These are phyloP conservation scores for Pterobdella sp. DNA, from an alignment of 2,888 invertebrate genomes.

Conservation along the genomic window DNA sequence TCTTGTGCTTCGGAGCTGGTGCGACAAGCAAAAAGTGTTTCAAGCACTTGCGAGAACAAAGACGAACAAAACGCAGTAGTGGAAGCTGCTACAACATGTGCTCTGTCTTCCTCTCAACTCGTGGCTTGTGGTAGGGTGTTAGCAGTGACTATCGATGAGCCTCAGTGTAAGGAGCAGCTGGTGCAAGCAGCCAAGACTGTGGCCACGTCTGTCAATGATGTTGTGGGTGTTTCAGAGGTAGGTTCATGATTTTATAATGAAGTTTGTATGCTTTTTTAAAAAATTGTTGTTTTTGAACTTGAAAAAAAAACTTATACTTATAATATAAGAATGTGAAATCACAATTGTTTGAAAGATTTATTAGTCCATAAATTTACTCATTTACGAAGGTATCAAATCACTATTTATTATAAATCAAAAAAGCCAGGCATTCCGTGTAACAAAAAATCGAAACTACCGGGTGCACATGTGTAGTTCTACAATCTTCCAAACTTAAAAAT, in stretches of 20 bases:
- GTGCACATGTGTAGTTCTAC: neutral
- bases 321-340: neutral
- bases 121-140: constrained; percentile 86
- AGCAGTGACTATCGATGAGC: constrained; percentile 57
- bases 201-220: constrained; percentile 77
- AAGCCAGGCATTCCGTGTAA: too few relatives aligned
- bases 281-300: neutral
- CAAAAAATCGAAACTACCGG: neutral
- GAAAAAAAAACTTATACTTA: neutral
- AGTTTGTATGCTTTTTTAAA: neutral
- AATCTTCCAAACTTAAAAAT: neutral
- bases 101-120: constrained; percentile 89
- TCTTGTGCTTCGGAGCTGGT: constrained; percentile 94
- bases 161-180: constrained; percentile 70
- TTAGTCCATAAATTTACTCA: too few relatives aligned
- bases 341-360: constrained; percentile 1
- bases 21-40: constrained; percentile 88
- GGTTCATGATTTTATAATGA: constrained; percentile 14
- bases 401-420: too few relatives aligned
- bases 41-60: constrained; percentile 72
- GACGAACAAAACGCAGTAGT: constrained; percentile 74
- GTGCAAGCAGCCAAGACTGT: constrained; percentile 86
- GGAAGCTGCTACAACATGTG: constrained; percentile 90
- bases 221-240: constrained; percentile 61
- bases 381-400: too few relatives aligned